Evolutionary conservation across 2,113 vertebrate species (phyloP).

Genomic region (Meriones unguiculatus): DNA sequence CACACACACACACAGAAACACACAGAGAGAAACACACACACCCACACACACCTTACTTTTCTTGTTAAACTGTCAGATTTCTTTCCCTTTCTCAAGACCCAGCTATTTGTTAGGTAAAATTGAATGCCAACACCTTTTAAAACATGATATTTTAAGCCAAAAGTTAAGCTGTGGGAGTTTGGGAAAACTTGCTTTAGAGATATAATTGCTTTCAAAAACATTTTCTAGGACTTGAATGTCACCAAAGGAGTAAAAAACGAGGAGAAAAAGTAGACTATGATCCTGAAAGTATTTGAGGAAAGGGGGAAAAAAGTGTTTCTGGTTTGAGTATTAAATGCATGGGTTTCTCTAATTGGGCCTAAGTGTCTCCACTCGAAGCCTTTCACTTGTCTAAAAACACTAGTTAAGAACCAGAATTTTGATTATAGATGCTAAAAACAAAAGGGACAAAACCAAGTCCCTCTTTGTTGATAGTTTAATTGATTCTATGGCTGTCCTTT

Average conservation of each 20-base stretch:
- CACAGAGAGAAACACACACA: neutral
- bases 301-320: neutral
- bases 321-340: slow-evolving; percentile 36
- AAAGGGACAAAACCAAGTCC: slow-evolving; percentile 29
- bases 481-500: slow-evolving; percentile 83
- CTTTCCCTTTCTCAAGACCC: slow-evolving; percentile 34
- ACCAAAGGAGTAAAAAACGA: slow-evolving; percentile 72
- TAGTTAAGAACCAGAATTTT: slow-evolving; percentile 10
- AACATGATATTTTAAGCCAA: slow-evolving; percentile 72
- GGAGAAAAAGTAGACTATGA: slow-evolving; percentile 57
- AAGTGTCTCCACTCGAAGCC: neutral
- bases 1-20: neutral
- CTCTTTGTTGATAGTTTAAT: slow-evolving; percentile 77
- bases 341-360: neutral
- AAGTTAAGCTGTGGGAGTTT: slow-evolving; percentile 75
- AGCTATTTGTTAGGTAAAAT: slow-evolving; percentile 78
- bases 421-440: slow-evolving; percentile 47
- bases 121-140: slow-evolving; percentile 82
- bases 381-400: slow-evolving; percentile 23
- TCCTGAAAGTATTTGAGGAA: slow-evolving; percentile 47
- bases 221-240: slow-evolving; percentile 73
- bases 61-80: slow-evolving; percentile 67
- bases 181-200: slow-evolving; percentile 77
- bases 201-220: slow-evolving; percentile 74
- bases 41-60: neutral